Evolutionary conservation across 2,113 vertebrate species (phyloP), one percentile per base, ranked within the genome.

Genomic region (Strix uralensis): DNA sequence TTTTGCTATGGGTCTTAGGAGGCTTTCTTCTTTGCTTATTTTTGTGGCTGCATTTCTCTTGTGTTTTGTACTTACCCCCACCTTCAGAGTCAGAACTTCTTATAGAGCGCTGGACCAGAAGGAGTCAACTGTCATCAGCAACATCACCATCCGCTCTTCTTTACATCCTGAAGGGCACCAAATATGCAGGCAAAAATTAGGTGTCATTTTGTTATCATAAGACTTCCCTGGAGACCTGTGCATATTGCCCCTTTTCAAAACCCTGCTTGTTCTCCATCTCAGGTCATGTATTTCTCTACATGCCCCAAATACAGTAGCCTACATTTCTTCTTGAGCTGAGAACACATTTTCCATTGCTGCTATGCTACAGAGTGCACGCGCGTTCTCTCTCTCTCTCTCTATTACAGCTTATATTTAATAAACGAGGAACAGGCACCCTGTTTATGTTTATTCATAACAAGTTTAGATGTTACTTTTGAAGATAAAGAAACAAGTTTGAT

Each of bases 401-500:
- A 92, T 97, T 96, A 97, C 81, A 95, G 83, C 95, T 97, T 97
- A 96, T 97, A 97, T 97, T 97, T 97, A 97, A 97, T 97, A 94
- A 95, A 96, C 88, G 86, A 97, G 95, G 73, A 97, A 97, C 96
- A 97, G 97, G 89, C 77, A 94, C 81, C 73, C 87, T 97, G 95
- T 97, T 97, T 97, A 97, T 96, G 96, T 97, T 97, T 97, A 97
- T 97, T 97, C 96, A 97, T 97, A 97, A 95, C 91, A 96, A 95
- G 81, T 97, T 97, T 96, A 96, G 96, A 87, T 92, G 93, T 91
- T 97, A 97, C 95, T 97, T 97, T 96, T 97, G 94, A 97, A 97
- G 96, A 97, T 97, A 91, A 97, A 97, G 97, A 95, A 97, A 94
- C 86, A 96, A 97, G 96, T 96, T 86, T 97, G 97, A 97, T 97